Base-by-base conservation (phyloP, 2,888 invertebrate genomes). In the Merodon equestris region DNA sequence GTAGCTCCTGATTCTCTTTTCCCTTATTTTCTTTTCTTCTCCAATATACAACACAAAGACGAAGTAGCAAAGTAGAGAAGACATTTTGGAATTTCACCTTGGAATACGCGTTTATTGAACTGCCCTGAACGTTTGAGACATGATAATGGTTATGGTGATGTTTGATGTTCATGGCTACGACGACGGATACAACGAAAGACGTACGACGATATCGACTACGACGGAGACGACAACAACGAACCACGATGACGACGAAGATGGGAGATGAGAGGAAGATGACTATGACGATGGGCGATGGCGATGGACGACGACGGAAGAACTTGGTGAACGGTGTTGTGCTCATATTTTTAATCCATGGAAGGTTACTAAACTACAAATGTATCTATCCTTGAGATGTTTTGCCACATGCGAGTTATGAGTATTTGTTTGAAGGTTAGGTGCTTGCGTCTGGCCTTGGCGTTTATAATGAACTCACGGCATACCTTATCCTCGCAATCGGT, bases 51-150 rank as follows among this genome's bases (percentile, higher is more conserved):
- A 57, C 50, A 51, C 54, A 40, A 74, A 74, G 63, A 58, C 60
- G 68, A 74, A 64, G 68, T 74, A 74, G 77, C 63, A 74, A 27
- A 27, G 27, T 27, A 27, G 27, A 27, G 70, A 74, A 74, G 68
- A 74, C 79, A 68, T 79, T 79, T 79, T 70, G 73, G 79, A 79
- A 79, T 79, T 79, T 79, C 79, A 79, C 79, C 79, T 79, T 79
- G 79, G 64, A 68, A 63, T 60, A 74, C 73, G 79, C 79, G 79
- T 74, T 79, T 79, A 79, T 79, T 79, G 79, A 79, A 79, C 79
- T 74, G 70, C 68, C 58, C 68, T 73, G 70, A 74, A 74, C 79
- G 74, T 79, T 79, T 74, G 74, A 79, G 73, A 74, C 77, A 77
- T 77, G 77, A 77, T 77, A 77, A 77, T 77, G 77, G 73, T 68